phyloP scores from a whole-genome alignment of 2,113 vertebrate genomes.

The Coreoperca whiteheadi region DNA sequence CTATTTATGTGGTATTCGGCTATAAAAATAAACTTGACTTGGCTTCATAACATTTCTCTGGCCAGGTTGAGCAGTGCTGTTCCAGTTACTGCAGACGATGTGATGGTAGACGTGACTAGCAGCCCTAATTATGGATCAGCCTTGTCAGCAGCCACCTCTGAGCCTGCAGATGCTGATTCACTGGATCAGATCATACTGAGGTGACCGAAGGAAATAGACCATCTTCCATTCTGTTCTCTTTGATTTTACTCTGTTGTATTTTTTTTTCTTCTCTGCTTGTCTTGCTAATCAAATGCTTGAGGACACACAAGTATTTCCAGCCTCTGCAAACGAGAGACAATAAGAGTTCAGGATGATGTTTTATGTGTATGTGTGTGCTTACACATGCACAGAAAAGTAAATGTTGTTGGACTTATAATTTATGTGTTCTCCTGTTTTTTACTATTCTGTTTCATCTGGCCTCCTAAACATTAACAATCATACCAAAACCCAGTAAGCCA shows the following conservation, averaged over 20 bases:
- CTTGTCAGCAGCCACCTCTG: constrained; percentile 53
- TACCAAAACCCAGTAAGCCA: constrained; percentile 30
- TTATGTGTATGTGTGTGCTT: not conserved
- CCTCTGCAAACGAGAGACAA: constrained; percentile 1
- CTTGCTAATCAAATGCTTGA: constrained; percentile 39
- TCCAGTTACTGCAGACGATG: constrained; percentile 33
- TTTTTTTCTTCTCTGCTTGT: constrained; percentile 5
- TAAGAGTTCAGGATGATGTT: not conserved
- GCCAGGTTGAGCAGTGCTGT: constrained; percentile 2
- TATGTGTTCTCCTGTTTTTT: not conserved
- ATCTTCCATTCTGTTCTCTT: constrained; percentile 24
- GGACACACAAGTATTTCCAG: constrained; percentile 32
- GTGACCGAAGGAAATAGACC: constrained; percentile 32
- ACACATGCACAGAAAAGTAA: not conserved
- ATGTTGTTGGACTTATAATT: constrained; percentile 14
- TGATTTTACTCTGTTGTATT: constrained; percentile 24
- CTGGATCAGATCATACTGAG: constrained; percentile 29
- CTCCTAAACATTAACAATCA: constrained; percentile 27
- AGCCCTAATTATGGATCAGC: constrained; percentile 54
- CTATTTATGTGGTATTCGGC: constrained; percentile 10
- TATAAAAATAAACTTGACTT: constrained; percentile 18
- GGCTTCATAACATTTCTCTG: constrained; percentile 25
- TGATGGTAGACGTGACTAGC: constrained; percentile 46
- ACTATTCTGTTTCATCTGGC: constrained; percentile 17
- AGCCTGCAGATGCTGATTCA: constrained; percentile 54